These are phyloP conservation scores for Ataeniobius toweri DNA, from an alignment of 2,797 vertebrate genomes.

Conservation along the genomic window DNA sequence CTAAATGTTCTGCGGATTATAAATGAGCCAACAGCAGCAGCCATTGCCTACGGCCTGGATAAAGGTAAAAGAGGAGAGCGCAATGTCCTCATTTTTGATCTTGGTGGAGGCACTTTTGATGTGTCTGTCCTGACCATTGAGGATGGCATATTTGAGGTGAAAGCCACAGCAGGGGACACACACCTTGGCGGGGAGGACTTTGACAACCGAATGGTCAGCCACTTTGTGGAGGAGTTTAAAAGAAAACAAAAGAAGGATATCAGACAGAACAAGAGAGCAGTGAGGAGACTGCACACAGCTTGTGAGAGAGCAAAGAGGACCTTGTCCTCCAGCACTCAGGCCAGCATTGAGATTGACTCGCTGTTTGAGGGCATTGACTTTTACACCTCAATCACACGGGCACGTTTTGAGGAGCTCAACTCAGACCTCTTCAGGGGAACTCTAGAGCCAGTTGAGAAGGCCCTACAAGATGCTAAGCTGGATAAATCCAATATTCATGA, in stretches of 20 bases:
- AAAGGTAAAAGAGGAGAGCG: slow-evolving; percentile 87
- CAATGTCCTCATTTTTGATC: slow-evolving; percentile 92
- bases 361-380: slow-evolving; percentile 91
- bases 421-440: slow-evolving; percentile 92
- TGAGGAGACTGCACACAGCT: slow-evolving; percentile 89
- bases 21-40: slow-evolving; percentile 92
- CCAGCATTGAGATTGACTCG: slow-evolving; percentile 90
- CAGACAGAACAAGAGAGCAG: slow-evolving; percentile 88
- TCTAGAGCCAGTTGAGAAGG: slow-evolving; percentile 90
- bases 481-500: slow-evolving; percentile 90
- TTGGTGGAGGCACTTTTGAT: slow-evolving; percentile 92
- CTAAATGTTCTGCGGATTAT: slow-evolving; percentile 92
- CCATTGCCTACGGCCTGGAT: slow-evolving; percentile 91
- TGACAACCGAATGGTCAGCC: slow-evolving; percentile 91
- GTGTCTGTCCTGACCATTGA: slow-evolving; percentile 93
- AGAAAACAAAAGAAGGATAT: slow-evolving; percentile 93
- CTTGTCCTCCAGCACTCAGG: slow-evolving; percentile 90
- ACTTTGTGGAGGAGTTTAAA: slow-evolving; percentile 93
- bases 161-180: slow-evolving; percentile 91
- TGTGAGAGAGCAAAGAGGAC: slow-evolving; percentile 92
- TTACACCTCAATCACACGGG: slow-evolving; percentile 93
- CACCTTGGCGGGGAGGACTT: slow-evolving; percentile 94
- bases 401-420: slow-evolving; percentile 92
- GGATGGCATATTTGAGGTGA: slow-evolving; percentile 94
- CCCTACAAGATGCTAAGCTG: slow-evolving; percentile 88